Conservation (phyloP, 2,888 invertebrate genomes). For the Siphlonurus alternatus region DNA sequence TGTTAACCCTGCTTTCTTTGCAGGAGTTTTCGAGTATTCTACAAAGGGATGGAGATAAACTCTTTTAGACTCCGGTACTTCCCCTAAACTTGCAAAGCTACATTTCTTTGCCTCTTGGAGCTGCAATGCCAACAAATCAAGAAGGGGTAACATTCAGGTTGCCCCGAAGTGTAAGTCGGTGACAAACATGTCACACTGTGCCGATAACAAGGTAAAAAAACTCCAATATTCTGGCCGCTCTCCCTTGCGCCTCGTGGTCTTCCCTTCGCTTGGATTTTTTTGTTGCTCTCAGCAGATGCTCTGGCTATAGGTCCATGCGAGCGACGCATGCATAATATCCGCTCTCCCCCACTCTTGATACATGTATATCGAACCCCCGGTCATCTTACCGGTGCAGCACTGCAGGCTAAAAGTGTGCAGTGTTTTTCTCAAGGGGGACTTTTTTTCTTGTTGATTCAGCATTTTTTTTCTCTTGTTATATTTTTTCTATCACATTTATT, state of each 20-base stretch:
- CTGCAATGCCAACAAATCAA: too few species aligned
- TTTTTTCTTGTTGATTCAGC: background rate
- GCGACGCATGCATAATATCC: background rate
- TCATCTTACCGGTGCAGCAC: background rate
- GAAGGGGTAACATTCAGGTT: too few species aligned
- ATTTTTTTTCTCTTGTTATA: background rate
- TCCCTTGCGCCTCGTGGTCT: background rate
- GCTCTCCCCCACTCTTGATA: background rate
- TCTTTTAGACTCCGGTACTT: too few species aligned
- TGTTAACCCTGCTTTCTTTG: too few species aligned
- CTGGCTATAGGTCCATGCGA: background rate
- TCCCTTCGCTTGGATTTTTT: background rate
- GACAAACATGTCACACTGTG: background rate
- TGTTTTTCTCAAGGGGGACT: background rate
- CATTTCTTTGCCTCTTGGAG: too few species aligned
- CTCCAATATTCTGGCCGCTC: background rate
- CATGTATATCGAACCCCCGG: background rate
- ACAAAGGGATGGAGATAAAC: too few species aligned
- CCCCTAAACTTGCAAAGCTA: too few species aligned
- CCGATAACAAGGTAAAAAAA: background rate
- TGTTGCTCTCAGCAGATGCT: background rate
- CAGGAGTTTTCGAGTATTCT: too few species aligned
- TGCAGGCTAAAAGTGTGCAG: background rate
- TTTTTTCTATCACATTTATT: background rate
- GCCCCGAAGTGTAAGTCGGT: too few species aligned